Evolutionary conservation across 2,113 vertebrate species (phyloP), one percentile per base, ranked within the genome.

Genomic region (Clarias macrocephalus): DNA sequence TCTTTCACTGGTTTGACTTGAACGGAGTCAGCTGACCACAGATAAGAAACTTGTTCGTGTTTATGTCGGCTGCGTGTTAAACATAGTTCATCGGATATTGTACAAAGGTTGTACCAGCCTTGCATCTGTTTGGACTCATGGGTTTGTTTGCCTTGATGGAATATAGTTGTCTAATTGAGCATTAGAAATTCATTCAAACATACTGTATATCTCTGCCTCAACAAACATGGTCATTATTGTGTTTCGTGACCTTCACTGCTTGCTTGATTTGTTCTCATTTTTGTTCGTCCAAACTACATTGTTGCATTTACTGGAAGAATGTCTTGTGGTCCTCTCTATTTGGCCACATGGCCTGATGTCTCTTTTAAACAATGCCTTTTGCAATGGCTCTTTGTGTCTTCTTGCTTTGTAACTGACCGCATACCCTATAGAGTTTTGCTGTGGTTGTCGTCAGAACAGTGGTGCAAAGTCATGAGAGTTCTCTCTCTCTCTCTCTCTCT

Each of bases 1-100:
- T 87, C 86, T 86, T 89, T 85, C 85, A 84, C 86, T 89, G 88
- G 91, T 85, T 89, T 82, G 60, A 80, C 33, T 89, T 90, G 88
- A 88, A 89, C 87, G 73, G 86, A 88, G 90, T 79, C 86, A 84
- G 88, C 28, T 10, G 62, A 37, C 62, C 37, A 23, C 42, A 75
- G 66, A 59, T 54, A 28, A 68, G 25, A 84, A 48, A 66, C 85
- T 86, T 80, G n/a, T n/a, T 30, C 0, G 1, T 33, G 77, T 59
- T 30, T 76, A 88, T 28, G 75, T 86, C 89, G 88, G 60, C 59
- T 85, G 70, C 80, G 75, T 68, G 89, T 89, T 82, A 63, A 21
- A 62, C 70, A 76, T 63, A 33, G 48, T 63, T 85, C 19, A 28
- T 77, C 52, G 25, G n/a, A 79, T 30, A 80, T 59, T 30, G 77